A percentile compares a stretch with the other conserved stretches of the same genome.
Evolutionary conservation across 2,113 vertebrate genomes (phyloP).

Genomic region (Heterotilapia buettikoferi): DNA sequence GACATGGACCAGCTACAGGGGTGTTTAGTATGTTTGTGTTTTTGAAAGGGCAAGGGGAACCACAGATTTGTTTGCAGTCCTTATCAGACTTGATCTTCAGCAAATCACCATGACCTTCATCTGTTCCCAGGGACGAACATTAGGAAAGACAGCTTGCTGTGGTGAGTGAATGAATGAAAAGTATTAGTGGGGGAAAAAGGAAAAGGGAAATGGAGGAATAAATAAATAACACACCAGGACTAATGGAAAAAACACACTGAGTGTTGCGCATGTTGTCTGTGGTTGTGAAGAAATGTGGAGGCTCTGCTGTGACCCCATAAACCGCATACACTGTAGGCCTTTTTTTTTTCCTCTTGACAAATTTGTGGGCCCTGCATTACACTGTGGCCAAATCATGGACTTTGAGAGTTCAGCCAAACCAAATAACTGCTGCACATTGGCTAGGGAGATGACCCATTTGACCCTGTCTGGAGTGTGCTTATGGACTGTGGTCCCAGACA

Average conservation of each 20-base stretch:
- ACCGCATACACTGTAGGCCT: conserved; percentile 31
- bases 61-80: neutral
- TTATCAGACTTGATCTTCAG: conserved; percentile 6
- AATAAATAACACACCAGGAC: conserved; percentile 41
- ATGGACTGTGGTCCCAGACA: neutral
- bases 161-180: neutral
- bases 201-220: neutral
- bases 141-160: neutral
- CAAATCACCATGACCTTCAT: neutral
- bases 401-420: conserved; percentile 66
- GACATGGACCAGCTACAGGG: conserved; percentile 33
- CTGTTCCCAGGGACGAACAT: neutral
- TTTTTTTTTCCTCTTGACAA: conserved; percentile 54
- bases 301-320: conserved; percentile 54
- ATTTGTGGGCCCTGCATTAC: conserved; percentile 51
- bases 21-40: conserved; percentile 31
- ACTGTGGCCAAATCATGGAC: conserved; percentile 47
- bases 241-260: conserved; percentile 60
- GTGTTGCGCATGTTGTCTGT: conserved; percentile 9
- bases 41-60: conserved; percentile 23
- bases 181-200: neutral
- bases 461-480: conserved; percentile 28
- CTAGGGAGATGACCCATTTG: conserved; percentile 37
- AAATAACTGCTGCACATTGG: conserved; percentile 38
- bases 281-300: conserved; percentile 41